phyloP scores from a whole-genome alignment of 2,888 invertebrate genomes.

The Cheiracanthium punctorium region DNA sequence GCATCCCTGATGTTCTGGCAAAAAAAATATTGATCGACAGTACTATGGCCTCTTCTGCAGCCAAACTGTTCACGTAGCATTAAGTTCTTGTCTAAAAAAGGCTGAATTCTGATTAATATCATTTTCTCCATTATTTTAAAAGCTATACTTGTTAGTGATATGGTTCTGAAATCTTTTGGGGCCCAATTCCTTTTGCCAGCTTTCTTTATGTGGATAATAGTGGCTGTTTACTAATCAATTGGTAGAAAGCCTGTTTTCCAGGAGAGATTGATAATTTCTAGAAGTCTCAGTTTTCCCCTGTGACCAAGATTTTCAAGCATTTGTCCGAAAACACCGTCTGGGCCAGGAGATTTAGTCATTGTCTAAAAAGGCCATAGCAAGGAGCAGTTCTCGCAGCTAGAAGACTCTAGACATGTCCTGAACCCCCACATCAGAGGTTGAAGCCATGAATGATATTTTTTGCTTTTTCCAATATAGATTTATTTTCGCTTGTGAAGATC shows the following conservation, averaged over 20 bases:
- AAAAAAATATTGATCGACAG: not conserved
- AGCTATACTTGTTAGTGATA: not conserved
- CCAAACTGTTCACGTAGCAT: not conserved
- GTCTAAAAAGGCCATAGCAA: constrained; percentile 3
- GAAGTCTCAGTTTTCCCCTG: not conserved
- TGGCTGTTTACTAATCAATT: constrained; percentile 5
- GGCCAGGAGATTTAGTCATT: constrained; percentile 23
- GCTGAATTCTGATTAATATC: constrained; percentile 14
- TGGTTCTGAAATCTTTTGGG: constrained; percentile 22
- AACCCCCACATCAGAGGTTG: not conserved
- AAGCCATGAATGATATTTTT: constrained; percentile 4
- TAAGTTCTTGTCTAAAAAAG: constrained; percentile 11
- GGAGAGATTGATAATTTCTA: not conserved
- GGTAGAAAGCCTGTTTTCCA: not conserved
- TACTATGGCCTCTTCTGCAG: not conserved
- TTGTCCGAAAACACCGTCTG: not conserved
- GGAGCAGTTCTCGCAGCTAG: constrained; percentile 12
- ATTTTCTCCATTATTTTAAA: constrained; percentile 32
- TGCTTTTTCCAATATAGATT: not conserved
- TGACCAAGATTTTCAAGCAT: constrained; percentile 8
- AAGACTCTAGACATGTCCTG: not conserved
- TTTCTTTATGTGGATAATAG: constrained; percentile 2
- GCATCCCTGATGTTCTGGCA: constrained; percentile 20
- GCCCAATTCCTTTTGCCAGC: not conserved
- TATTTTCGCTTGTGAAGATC: not conserved